These are phyloP conservation scores for Thalassoma bifasciatum DNA, from an alignment of 2,113 vertebrate species.

Conservation along the genomic window DNA sequence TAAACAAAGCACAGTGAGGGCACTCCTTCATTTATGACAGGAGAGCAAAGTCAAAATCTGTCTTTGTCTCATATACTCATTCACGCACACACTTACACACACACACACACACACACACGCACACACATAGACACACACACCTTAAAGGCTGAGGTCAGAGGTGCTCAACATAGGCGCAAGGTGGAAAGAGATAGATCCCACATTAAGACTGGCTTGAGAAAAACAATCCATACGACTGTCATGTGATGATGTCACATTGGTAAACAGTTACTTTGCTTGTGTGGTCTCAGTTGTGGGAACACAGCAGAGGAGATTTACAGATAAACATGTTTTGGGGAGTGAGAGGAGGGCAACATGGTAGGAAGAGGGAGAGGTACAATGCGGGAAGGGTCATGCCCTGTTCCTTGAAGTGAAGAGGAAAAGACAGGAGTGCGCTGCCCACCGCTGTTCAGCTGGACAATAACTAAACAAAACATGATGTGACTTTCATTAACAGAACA, in stretches of 20 bases:
- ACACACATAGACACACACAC: neutral
- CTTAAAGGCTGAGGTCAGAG: neutral
- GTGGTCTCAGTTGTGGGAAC: constrained; percentile 14
- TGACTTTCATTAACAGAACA: constrained; percentile 44
- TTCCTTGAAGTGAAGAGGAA: constrained; percentile 77
- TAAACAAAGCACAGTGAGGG: constrained; percentile 61
- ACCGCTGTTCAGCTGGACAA: constrained; percentile 50
- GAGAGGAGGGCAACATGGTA: constrained; percentile 27
- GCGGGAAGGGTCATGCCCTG: constrained; percentile 54
- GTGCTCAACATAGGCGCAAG: neutral
- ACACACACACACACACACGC: neutral
- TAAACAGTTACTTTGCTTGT: neutral
- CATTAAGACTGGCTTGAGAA: neutral
- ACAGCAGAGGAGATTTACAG: constrained; percentile 4
- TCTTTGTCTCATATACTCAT: constrained; percentile 10
- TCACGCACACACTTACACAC: constrained; percentile 5
- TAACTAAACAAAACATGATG: constrained; percentile 64
- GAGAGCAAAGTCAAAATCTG: constrained; percentile 66
- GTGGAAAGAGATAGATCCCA: neutral
- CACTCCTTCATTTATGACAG: constrained; percentile 86
- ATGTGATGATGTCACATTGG: neutral
- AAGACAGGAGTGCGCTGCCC: constrained; percentile 60
- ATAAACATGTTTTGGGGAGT: constrained; percentile 21
- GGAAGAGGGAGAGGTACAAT: constrained; percentile 59
- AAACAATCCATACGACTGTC: neutral